Percentiles rank a stretch among this genome's conserved stretches.
Conservation (phyloP, 2,113 vertebrate genomes). For the Menidia beryllina region DNA sequence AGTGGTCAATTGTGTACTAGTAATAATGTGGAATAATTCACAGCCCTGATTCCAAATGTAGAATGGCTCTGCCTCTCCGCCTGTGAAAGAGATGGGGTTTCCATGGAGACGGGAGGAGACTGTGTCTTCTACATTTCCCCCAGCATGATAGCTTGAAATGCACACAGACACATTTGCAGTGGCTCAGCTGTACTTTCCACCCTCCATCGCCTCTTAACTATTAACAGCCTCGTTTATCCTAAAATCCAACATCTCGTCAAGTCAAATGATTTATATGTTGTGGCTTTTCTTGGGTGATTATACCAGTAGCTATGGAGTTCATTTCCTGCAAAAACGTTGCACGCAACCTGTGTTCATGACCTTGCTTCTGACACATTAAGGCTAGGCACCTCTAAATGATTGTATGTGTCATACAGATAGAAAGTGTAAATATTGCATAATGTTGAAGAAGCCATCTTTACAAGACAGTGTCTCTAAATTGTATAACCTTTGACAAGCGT, state of each 20-base stretch:
- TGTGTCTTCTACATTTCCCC: conserved; percentile 78
- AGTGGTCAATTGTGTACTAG: conserved; percentile 8
- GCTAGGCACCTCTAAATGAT: conserved; percentile 6
- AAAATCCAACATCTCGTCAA: conserved; percentile 29
- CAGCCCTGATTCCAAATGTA: conserved; percentile 58
- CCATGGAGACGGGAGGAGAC: conserved; percentile 82
- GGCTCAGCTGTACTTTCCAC: conserved; percentile 56
- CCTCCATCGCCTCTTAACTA: conserved; percentile 57
- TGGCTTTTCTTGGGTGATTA: conserved; percentile 9
- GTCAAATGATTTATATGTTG: conserved; percentile 23
- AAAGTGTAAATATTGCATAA: conserved; percentile 1
- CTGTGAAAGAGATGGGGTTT: conserved; percentile 78
- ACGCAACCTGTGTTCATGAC: conserved; percentile 9
- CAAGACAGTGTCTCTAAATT: too few relatives aligned
- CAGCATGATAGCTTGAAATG: conserved; percentile 66
- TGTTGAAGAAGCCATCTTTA: not conserved
- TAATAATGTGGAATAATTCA: conserved; percentile 56
- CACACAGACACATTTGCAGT: conserved; percentile 44
- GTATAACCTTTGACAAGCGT: too few relatives aligned
- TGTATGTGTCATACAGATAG: not conserved
- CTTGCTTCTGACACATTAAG: conserved; percentile 15
- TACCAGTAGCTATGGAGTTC: not conserved
- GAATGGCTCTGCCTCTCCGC: conserved; percentile 60
- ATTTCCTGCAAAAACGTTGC: too few relatives aligned
- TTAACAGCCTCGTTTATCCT: conserved; percentile 40